Evolutionary conservation across 2,113 vertebrate genomes (phyloP), one percentile per base, ranked within the genome.

Genomic region (Elachura formosa): DNA sequence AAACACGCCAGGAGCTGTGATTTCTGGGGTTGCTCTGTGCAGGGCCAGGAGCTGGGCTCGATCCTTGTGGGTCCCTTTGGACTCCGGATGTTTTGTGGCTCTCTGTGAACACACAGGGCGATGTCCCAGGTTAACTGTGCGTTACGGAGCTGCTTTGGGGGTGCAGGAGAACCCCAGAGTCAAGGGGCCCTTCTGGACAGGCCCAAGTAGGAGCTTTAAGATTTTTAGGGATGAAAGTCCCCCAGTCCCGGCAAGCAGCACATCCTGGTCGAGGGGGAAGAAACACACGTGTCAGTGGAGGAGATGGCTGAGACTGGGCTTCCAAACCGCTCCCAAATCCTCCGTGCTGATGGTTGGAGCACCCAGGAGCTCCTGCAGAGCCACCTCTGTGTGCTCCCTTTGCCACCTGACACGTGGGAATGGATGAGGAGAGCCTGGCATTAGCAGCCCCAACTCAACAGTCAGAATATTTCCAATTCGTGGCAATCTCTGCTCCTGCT

Each of bases 21-120:
- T 58, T 88, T 80, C 49, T 33, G 51, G 67, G 51, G 49, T 13
- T 56, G 17, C 79, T 6, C 21, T 63, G 31, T 12, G 48, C 41
- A 41, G 56, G 19, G 14, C 12, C 18, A 10, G 80, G 14, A 14
- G 58, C 0, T 46, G 58, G n/a, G 29, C 15, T 62, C 2, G 1
- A 31, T 55, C 31, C 25, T 22, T 5, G 31, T 41, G 58, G 14
- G 22, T 79, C 41, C 23, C 20, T 46, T n/a, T n/a, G 58, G 19
- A 0, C 5, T 28, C 18, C 6, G 67, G 49, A 3, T 49, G 21
- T 64, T 56, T 33, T 33, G 36, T 33, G 66, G 7, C 41, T 63
- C 17, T 46, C 14, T 49, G 41, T 31, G 48, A 31, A 10, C 0
- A 3, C 34, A 12, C 31, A 6, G 0, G 7, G 31, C 13, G 34